Evolutionary conservation across 2,113 vertebrate genomes (phyloP).

Genomic region (Ophiodon elongatus): DNA sequence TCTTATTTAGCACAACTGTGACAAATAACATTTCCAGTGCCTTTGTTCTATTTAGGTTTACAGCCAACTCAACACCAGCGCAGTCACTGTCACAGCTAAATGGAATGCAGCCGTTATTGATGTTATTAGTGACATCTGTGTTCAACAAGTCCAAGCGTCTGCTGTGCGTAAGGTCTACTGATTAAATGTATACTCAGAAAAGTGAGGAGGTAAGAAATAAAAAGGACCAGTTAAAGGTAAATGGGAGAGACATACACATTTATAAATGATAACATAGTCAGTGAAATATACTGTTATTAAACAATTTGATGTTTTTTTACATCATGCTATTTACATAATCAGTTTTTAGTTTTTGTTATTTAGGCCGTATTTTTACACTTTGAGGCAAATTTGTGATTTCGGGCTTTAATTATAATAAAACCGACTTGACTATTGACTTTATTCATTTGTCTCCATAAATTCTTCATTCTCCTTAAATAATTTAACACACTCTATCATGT

Average conservation of each 20-base stretch:
- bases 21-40: background rate
- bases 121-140: background rate
- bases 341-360: background rate
- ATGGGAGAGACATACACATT: background rate
- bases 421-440: background rate
- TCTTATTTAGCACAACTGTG: background rate
- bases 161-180: background rate
- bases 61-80: background rate
- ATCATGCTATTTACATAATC: background rate
- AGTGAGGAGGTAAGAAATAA: background rate
- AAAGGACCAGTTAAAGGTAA: background rate
- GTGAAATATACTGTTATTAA: background rate
- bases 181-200: background rate
- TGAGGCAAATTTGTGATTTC: background rate
- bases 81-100: constrained; percentile 4
- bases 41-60: constrained; percentile 3
- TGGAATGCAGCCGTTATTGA: background rate
- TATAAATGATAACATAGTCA: background rate
- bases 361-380: background rate
- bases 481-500: background rate
- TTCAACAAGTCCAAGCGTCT: too few species aligned
- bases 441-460: background rate
- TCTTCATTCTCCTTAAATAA: background rate
- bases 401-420: background rate
- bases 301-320: background rate